Evolutionary conservation across 2,113 vertebrate genomes (phyloP), one percentile per base, ranked within the genome.

Genomic region (Odontophorus gujanensis): DNA sequence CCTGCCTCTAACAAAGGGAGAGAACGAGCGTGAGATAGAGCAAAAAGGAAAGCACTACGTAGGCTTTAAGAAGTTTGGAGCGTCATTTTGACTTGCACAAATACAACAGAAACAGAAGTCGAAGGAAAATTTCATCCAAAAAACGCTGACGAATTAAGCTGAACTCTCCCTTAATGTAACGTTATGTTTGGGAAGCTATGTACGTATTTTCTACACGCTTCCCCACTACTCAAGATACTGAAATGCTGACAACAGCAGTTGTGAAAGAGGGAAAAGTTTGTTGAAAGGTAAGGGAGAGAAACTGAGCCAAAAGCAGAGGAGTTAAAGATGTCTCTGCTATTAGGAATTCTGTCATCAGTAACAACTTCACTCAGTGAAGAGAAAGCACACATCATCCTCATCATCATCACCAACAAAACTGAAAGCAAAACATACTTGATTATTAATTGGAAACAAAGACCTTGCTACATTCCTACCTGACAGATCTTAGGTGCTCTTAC

Each of bases 401-500:
- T 93, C 87, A 83, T 92, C 87, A 89, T 45, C 75, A 69, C 83
- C 14, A 8, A 87, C 80, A 30, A 81, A 89, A 78, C 47, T 10
- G 62, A 81, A 53, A 93, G 69, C 9, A 16, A 34, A 92, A 62
- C 36, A 81, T 47, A 74, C 19, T 62, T 79, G 40, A 74, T 89
- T 81, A 68, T 79, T 81, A 84, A 88, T 68, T 51, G 94, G 80
- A 86, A 69, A 61, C 93, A 94, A 96, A 96, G 30, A 14, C 75
- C 62, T 67, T 80, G 62, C 68, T 50, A 43, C 28, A 82, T 74
- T 88, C 61, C 78, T 58, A 77, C 59, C 51, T 90, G 63, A 71
- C n/a, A 93, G 92, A 79, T 77, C 38, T 78, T 88, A 25, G 4
- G 1, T 18, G 59, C 65, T n/a, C 96, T 95, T 89, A 71, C 90